A percentile compares a stretch with the other conserved stretches of the same genome.
phyloP scores from a whole-genome alignment of 2,888 invertebrate species.

The Protonemura montana region DNA sequence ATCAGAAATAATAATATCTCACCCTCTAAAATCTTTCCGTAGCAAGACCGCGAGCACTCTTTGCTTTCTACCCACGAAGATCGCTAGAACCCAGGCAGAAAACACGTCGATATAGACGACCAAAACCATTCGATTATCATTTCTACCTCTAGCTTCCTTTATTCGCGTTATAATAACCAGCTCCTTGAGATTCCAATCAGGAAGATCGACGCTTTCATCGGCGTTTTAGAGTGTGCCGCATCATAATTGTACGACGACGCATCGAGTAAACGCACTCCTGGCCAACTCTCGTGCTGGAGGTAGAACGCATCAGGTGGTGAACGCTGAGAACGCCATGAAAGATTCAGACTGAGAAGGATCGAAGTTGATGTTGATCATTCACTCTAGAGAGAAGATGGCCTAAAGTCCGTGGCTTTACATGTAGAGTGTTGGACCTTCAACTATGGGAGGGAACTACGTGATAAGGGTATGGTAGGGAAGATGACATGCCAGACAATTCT shows the following conservation, averaged over 20 bases:
- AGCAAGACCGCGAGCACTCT: neutral
- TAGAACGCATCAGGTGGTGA: neutral
- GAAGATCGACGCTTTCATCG: neutral
- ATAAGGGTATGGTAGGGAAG: neutral
- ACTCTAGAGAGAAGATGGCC: neutral
- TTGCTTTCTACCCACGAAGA: no score
- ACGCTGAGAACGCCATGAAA: neutral
- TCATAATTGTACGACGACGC: neutral
- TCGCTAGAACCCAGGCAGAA: neutral
- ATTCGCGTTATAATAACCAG: neutral
- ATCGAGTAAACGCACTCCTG: neutral
- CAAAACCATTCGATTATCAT: neutral
- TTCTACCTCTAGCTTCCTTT: neutral
- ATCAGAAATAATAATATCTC: slow-evolving; percentile 4
- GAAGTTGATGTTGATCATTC: neutral
- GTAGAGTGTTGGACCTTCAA: neutral
- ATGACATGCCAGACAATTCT: neutral
- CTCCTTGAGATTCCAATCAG: neutral
- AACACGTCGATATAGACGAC: neutral
- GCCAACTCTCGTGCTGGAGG: neutral
- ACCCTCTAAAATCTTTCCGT: neutral
- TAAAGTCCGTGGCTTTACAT: neutral
- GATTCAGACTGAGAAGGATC: neutral
- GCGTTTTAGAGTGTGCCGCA: no score
- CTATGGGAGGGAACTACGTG: neutral